phyloP scores from a whole-genome alignment of 2,797 vertebrate genomes.

The Sebastes nivosus region DNA sequence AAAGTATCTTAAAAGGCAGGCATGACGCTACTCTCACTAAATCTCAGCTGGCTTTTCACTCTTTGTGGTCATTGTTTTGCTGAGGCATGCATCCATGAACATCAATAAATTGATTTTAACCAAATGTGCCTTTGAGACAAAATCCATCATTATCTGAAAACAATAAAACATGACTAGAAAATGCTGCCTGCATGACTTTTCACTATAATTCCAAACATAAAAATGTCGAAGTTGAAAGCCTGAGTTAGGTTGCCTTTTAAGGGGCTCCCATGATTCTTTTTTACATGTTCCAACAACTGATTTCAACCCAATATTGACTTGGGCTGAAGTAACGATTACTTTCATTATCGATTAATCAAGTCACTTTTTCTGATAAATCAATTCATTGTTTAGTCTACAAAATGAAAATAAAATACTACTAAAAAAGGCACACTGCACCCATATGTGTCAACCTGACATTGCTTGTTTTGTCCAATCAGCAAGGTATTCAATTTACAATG shows the following conservation, averaged over 20 bases:
- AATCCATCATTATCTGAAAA: conserved; percentile 33
- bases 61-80: background rate
- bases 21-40: background rate
- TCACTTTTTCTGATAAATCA: background rate
- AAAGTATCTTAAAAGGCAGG: background rate
- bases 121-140: conserved; percentile 15
- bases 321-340: background rate
- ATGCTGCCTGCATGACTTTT: conserved; percentile 15
- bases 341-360: background rate
- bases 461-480: background rate
- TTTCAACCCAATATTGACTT: background rate
- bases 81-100: conserved; percentile 19
- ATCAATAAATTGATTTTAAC: conserved; percentile 21
- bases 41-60: background rate
- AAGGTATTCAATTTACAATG: background rate
- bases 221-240: conserved; percentile 31
- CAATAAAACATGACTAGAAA: conserved; percentile 42
- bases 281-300: background rate
- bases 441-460: background rate
- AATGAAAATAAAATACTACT: background rate
- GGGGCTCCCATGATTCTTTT: background rate
- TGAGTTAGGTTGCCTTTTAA: background rate
- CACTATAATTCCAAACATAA: conserved; percentile 23
- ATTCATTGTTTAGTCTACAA: background rate
- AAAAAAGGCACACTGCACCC: background rate